These are phyloP conservation scores for Pao palembangensis DNA, from an alignment of 2,113 vertebrate species.

Conservation along the genomic window DNA sequence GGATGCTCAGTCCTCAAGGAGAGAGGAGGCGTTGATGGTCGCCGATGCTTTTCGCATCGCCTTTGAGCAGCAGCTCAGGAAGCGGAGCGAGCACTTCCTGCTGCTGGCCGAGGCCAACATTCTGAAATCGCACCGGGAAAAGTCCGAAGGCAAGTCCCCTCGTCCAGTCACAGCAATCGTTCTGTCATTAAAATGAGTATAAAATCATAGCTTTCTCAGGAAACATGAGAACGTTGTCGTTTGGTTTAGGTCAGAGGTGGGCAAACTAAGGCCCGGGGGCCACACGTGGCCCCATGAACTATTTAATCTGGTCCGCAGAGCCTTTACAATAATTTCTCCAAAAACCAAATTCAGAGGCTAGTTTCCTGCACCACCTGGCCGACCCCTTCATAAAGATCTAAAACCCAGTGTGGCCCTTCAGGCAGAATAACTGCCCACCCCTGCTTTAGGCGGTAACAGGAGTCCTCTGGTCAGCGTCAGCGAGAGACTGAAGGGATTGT, in stretches of 20 bases:
- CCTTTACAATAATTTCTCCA: no score
- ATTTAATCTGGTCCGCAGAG: no score
- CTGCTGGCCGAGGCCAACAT: conserved; percentile 75
- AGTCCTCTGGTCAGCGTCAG: conserved; percentile 61
- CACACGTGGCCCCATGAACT: no score
- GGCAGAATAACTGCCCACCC: not conserved
- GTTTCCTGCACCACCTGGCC: no score
- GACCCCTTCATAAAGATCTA: no score
- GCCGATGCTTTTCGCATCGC: conserved; percentile 91
- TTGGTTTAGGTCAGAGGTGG: not conserved
- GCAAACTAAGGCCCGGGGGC: no score
- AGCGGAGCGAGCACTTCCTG: conserved; percentile 81
- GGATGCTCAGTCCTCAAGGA: conserved; percentile 77
- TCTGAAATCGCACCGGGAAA: conserved; percentile 51
- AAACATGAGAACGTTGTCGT: not conserved
- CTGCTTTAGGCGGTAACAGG: conserved; percentile 37
- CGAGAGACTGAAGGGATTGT: conserved; percentile 71
- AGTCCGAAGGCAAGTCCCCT: conserved; percentile 63
- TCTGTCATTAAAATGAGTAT: no score
- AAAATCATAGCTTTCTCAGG: no score
- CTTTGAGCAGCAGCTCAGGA: conserved; percentile 89
- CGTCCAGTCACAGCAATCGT: conserved; percentile 13
- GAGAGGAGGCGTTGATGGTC: conserved; percentile 83
- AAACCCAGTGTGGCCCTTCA: no score
- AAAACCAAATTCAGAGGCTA: no score